These are phyloP conservation scores for Pseudocheirus occidentalis DNA, from an alignment of 2,797 vertebrate genomes.

Conservation along the genomic window DNA sequence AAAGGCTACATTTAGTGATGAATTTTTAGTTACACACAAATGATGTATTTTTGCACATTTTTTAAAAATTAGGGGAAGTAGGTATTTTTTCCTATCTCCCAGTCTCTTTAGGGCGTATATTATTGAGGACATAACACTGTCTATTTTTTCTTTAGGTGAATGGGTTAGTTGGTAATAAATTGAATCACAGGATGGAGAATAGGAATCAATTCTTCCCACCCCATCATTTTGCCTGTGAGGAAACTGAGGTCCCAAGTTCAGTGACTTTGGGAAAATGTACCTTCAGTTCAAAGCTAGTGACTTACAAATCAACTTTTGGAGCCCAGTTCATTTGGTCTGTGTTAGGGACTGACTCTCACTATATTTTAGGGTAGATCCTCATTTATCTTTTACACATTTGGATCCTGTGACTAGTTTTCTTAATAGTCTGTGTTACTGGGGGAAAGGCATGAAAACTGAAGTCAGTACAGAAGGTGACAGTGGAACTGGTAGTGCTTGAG, in stretches of 20 bases:
- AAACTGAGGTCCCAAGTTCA: not conserved
- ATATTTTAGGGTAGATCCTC: not conserved
- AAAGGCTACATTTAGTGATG: not conserved
- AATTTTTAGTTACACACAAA: not conserved
- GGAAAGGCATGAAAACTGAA: not conserved
- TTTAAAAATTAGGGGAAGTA: not conserved
- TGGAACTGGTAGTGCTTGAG: not conserved
- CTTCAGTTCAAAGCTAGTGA: not conserved
- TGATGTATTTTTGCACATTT: not conserved
- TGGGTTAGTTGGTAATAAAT: not conserved
- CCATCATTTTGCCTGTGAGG: not conserved
- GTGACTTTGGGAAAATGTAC: not conserved
- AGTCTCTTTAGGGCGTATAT: not conserved
- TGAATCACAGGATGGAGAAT: not conserved
- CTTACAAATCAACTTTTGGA: not conserved
- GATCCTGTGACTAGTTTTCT: not conserved
- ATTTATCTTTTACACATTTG: not conserved
- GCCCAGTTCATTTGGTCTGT: not conserved
- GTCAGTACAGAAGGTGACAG: not conserved
- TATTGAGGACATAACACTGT: not conserved
- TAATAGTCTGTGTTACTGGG: not conserved
- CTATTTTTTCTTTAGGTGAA: not conserved
- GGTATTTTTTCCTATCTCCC: not conserved
- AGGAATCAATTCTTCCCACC: not conserved
- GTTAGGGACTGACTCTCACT: not conserved